Evolutionary conservation across 30 jellyfish, hydroid and myxozoan genomes (phyloP).

Genomic region (Turritopsis rubra): DNA sequence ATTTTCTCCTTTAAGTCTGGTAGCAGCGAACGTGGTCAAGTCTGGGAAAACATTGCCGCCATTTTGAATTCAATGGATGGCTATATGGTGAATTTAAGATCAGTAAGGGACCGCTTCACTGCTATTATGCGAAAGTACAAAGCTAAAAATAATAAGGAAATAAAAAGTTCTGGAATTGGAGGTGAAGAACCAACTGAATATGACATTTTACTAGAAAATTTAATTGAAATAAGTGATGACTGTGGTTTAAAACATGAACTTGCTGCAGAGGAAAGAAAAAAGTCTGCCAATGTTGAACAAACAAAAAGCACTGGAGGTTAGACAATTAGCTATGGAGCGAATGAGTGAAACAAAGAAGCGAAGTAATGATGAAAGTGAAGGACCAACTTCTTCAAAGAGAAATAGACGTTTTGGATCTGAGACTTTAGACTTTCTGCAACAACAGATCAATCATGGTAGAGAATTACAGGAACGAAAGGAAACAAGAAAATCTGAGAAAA

Average conservation of each 20-base stretch:
- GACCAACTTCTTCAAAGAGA: no score
- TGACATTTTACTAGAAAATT: not conserved
- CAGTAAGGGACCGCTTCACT: no score
- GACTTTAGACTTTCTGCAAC: not conserved
- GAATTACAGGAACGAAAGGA: constrained; percentile 2
- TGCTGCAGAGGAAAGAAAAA: not conserved
- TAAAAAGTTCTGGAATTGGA: not conserved
- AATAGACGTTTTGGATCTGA: not conserved
- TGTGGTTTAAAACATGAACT: not conserved
- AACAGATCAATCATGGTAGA: not conserved
- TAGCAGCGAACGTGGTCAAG: no score
- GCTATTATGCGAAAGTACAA: not conserved
- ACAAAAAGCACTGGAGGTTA: not conserved
- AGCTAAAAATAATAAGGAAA: not conserved
- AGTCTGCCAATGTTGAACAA: no score
- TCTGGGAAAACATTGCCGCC: no score
- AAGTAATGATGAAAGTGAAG: not conserved
- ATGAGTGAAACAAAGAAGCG: constrained; percentile 1
- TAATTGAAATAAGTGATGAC: not conserved
- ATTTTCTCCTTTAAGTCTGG: no score
- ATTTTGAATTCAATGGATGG: no score
- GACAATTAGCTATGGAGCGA: not conserved
- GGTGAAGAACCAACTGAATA: constrained; percentile 7
- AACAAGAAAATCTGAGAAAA: not conserved
- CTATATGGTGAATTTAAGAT: no score